Percentiles rank a stretch among this genome's conserved stretches.
Conservation (phyloP, 2,113 vertebrate species). For the Coptodon rendalli region DNA sequence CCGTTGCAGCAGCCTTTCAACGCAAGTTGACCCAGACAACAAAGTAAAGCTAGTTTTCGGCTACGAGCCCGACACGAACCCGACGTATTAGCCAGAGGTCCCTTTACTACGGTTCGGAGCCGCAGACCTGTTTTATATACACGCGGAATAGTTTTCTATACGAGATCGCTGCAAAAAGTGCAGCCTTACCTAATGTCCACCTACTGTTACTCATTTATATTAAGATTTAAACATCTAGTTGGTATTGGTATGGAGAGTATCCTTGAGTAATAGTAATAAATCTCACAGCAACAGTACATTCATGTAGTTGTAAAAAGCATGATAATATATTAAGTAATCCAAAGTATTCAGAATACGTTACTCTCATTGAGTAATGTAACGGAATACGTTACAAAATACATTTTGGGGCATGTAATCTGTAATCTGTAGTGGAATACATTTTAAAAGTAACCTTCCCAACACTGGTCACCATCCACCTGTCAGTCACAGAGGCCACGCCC, state of each 20-base stretch:
- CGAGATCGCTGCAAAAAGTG: fast-evolving
- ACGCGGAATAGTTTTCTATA: fast-evolving
- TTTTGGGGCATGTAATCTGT: not conserved
- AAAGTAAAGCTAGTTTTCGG: no score
- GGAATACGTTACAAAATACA: fast-evolving
- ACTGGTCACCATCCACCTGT: not conserved
- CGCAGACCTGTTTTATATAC: no score
- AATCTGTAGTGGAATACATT: no score
- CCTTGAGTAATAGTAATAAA: no score
- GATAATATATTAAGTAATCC: not conserved
- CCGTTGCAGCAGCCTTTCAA: fast-evolving
- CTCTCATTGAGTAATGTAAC: fast-evolving
- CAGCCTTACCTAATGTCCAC: no score
- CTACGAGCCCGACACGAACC: no score
- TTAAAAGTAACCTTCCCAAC: not conserved
- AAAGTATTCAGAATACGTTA: not conserved
- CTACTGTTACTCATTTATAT: no score
- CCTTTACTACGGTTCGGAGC: no score
- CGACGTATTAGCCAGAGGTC: no score
- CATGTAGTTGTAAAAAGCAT: not conserved
- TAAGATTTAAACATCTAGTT: no score
- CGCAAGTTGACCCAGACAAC: no score
- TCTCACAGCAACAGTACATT: no score
- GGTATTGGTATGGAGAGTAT: fast-evolving
- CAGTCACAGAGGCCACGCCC: not conserved